phyloP scores from a whole-genome alignment of 1,140 invertebrate species.

The Cepaea nemoralis region DNA sequence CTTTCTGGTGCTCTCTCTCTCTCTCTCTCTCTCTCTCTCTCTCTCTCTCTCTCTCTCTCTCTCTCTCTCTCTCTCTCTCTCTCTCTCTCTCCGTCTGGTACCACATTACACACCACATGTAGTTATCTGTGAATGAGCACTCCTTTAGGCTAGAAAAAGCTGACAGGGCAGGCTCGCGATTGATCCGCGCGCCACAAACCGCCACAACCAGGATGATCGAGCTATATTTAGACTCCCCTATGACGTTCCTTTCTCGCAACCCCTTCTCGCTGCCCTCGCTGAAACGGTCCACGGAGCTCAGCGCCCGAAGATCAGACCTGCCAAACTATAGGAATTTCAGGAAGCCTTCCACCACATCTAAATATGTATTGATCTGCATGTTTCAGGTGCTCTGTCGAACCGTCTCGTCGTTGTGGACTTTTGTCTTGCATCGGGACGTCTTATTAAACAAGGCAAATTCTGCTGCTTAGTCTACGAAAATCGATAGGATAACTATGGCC shows the following conservation, averaged over 20 bases:
- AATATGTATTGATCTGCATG: neutral
- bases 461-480: neutral
- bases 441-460: neutral
- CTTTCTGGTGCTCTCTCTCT: too few relatives aligned
- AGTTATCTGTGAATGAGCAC: constrained; percentile 13
- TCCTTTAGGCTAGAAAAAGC: neutral
- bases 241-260: neutral
- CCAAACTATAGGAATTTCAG: neutral
- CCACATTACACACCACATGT: neutral
- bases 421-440: neutral
- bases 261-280: neutral
- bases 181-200: constrained; percentile 16
- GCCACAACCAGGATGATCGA: neutral
- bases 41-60: too few relatives aligned
- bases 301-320: neutral
- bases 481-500: too few relatives aligned
- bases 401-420: neutral
- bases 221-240: neutral
- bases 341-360: neutral
- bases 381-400: neutral
- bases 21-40: too few relatives aligned
- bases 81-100: neutral
- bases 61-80: too few relatives aligned
- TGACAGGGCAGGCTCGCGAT: neutral
- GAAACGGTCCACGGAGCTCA: neutral